A percentile compares a stretch with the other conserved stretches of the same genome.
Conservation (phyloP, 2,113 vertebrate species). For the Hydropotes inermis region DNA sequence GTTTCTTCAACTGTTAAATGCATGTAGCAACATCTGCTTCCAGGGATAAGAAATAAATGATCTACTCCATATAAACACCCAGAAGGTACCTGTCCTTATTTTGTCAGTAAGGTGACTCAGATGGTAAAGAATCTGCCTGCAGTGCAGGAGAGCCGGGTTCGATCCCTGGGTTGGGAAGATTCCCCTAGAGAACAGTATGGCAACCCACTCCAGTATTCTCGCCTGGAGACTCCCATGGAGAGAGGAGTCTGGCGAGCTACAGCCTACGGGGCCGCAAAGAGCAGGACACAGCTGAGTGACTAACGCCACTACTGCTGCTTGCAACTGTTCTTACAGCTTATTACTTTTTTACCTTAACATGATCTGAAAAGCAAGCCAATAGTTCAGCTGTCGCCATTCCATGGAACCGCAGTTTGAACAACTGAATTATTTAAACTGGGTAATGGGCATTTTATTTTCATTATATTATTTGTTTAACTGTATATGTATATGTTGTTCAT, state of each 20-base stretch:
- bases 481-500: background rate
- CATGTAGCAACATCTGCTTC: background rate
- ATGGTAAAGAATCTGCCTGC: background rate
- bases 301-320: background rate
- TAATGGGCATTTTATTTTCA: background rate
- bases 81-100: background rate
- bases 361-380: background rate
- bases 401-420: background rate
- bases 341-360: background rate
- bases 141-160: background rate
- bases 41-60: background rate
- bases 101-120: background rate
- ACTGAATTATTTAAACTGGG: background rate
- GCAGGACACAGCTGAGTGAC: background rate
- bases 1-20: background rate
- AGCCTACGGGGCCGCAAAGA: background rate
- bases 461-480: background rate
- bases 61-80: background rate
- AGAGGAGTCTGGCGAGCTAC: background rate
- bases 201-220: background rate
- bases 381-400: background rate
- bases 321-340: background rate
- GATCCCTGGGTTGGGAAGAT: background rate
- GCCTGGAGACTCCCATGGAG: background rate
- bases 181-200: background rate